These are phyloP conservation scores for Prunella himalayana DNA, from an alignment of 2,113 vertebrate species.

Conservation along the genomic window DNA sequence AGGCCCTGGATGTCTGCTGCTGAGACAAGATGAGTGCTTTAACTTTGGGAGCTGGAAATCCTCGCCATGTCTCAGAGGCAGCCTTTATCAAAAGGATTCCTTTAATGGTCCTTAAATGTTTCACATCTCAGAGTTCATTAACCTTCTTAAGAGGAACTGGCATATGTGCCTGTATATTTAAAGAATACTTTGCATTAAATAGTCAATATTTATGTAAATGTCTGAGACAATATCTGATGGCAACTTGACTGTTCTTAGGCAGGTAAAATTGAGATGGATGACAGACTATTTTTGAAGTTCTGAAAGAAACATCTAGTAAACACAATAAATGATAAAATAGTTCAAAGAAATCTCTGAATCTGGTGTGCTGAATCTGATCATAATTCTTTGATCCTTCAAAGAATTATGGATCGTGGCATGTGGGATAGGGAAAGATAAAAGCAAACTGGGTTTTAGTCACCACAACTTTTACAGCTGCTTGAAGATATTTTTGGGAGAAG, in stretches of 20 bases:
- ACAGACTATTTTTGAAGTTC: neutral
- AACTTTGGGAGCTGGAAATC: neutral
- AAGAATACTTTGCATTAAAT: conserved; percentile 12
- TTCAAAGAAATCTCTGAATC: neutral
- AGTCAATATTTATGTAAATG: conserved; percentile 34
- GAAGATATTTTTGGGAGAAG: neutral
- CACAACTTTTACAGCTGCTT: neutral
- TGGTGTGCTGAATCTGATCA: too few relatives aligned
- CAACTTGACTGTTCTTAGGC: neutral
- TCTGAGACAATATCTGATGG: neutral
- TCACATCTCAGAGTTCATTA: neutral
- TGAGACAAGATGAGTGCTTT: neutral
- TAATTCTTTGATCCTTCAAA: conserved; percentile 5
- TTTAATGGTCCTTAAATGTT: conserved; percentile 3
- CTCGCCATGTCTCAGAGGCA: neutral
- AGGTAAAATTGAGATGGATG: neutral
- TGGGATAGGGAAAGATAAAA: neutral
- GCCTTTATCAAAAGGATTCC: neutral
- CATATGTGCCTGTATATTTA: neutral
- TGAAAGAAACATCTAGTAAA: neutral
- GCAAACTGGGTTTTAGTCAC: neutral
- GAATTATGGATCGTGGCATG: neutral
- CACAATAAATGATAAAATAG: neutral
- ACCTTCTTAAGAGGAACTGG: neutral
- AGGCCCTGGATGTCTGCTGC: neutral